A percentile compares a stretch with the other conserved stretches of the same genome.
phyloP scores from a whole-genome alignment of 2,797 vertebrate species.

The Hirundo rustica region DNA sequence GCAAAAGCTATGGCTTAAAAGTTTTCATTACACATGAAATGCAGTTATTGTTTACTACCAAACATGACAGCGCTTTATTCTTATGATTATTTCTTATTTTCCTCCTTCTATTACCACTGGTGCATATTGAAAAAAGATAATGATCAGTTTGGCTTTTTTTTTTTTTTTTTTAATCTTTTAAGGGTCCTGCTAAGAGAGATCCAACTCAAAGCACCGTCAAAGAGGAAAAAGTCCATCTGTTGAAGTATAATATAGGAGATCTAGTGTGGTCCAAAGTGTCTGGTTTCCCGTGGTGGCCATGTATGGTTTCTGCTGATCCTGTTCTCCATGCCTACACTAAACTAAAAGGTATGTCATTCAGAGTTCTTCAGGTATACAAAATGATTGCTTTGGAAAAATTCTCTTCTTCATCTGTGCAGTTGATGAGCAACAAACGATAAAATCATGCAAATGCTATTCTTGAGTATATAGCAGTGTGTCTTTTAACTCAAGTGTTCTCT shows the following conservation, averaged over 20 bases:
- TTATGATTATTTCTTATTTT: neutral
- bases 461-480: neutral
- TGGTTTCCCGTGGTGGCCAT: constrained; percentile 98
- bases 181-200: constrained; percentile 72
- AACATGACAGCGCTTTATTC: neutral
- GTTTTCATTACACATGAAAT: neutral
- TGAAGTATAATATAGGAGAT: constrained; percentile 84
- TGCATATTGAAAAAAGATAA: neutral
- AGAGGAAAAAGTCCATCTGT: constrained; percentile 62
- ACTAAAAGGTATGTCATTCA: constrained; percentile 84
- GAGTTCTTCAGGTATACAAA: neutral
- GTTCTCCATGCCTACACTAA: constrained; percentile 86
- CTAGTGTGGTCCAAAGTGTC: constrained; percentile 96
- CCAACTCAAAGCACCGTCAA: constrained; percentile 39
- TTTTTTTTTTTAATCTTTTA: neutral
- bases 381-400: neutral
- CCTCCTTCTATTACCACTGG: neutral
- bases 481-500: neutral
- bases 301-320: constrained; percentile 94
- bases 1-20: neutral
- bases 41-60: neutral
- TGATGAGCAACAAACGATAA: neutral
- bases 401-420: neutral
- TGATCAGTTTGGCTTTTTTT: neutral
- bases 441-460: neutral